phyloP scores from a whole-genome alignment of 2,888 invertebrate species.

The Elegia similella region DNA sequence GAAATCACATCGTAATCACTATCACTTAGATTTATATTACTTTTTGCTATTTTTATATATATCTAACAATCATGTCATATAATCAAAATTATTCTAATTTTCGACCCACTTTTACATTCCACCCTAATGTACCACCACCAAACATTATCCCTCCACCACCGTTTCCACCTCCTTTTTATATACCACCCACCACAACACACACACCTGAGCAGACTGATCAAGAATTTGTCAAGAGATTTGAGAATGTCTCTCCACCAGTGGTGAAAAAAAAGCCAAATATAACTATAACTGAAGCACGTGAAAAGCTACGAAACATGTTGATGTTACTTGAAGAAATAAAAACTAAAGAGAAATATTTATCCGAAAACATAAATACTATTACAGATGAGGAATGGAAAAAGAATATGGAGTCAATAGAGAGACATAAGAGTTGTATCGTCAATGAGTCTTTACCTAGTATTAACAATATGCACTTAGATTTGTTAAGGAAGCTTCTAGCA shows the following conservation, averaged over 20 bases:
- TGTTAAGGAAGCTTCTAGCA: constrained; percentile 62
- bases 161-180: constrained; percentile 38
- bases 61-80: constrained; percentile 66
- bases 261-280: constrained; percentile 23
- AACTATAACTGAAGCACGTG: constrained; percentile 45
- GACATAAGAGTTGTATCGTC: constrained; percentile 66
- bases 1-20: constrained; percentile 50
- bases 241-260: constrained; percentile 27
- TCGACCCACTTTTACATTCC: constrained; percentile 66
- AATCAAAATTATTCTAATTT: constrained; percentile 60
- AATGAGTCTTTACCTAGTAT: constrained; percentile 58
- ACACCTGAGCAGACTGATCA: constrained; percentile 37
- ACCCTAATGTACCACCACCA: constrained; percentile 34
- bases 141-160: constrained; percentile 44
- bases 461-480: constrained; percentile 59
- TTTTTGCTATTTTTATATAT: constrained; percentile 44
- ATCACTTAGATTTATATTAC: constrained; percentile 34
- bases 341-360: constrained; percentile 59
- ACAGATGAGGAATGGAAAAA: constrained; percentile 80
- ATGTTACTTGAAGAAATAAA: constrained; percentile 43
- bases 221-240: constrained; percentile 51
- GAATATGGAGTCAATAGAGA: constrained; percentile 71
- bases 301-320: constrained; percentile 42
- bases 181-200: constrained; percentile 31
- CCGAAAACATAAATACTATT: constrained; percentile 61